phyloP scores from a whole-genome alignment of 1,140 invertebrate genomes.

The Tribolium castaneum region DNA sequence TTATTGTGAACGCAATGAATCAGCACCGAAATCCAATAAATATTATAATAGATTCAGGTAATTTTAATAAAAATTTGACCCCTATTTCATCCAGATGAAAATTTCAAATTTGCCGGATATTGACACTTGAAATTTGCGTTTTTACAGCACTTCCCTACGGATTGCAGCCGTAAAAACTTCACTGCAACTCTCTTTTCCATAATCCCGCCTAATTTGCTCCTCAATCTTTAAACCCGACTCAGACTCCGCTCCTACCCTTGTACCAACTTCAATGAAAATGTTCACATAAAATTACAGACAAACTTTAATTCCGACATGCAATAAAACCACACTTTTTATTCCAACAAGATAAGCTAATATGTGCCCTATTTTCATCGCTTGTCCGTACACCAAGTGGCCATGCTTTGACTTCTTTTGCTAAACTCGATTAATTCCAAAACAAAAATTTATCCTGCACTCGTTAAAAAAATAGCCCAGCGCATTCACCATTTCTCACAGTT shows the following conservation, averaged over 20 bases:
- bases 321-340: background rate
- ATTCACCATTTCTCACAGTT: too few species aligned
- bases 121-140: constrained; percentile 18
- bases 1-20: constrained; percentile 1
- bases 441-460: too few species aligned
- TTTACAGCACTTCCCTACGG: constrained; percentile 14
- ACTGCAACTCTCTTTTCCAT: background rate
- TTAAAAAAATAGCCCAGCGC: too few species aligned
- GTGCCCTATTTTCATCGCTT: too few species aligned
- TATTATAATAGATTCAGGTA: constrained; percentile 7
- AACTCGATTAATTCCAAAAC: too few species aligned
- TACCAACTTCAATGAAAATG: background rate
- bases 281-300: background rate
- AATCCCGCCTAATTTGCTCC: background rate
- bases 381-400: too few species aligned
- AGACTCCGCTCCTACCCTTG: background rate
- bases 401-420: too few species aligned
- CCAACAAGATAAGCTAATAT: too few species aligned
- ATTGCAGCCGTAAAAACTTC: constrained; percentile 18
- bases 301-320: background rate
- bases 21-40: constrained; percentile 10
- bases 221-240: background rate
- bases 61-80: constrained; percentile 30
- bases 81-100: constrained; percentile 6
- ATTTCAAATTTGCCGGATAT: constrained; percentile 25